Evolutionary conservation across 2,113 vertebrate species (phyloP).

Genomic region (Dendrocopos noguchii): DNA sequence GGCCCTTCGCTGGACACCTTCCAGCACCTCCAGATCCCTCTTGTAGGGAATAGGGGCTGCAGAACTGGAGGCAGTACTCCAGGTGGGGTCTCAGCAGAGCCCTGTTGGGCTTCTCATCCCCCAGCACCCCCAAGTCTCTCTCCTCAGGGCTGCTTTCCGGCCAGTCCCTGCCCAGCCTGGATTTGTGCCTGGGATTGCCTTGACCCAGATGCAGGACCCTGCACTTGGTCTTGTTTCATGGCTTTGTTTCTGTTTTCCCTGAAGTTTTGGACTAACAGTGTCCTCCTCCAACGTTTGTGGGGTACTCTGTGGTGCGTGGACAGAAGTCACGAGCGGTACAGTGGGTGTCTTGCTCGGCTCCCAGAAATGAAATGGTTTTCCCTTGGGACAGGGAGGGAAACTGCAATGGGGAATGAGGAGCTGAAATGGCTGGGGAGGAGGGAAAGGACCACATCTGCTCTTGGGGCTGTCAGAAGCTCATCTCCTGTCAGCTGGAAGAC

Average conservation of each 20-base stretch:
- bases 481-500: rapidly evolving
- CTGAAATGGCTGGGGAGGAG: background rate
- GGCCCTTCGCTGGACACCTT: no score
- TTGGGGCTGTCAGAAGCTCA: background rate
- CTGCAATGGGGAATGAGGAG: rapidly evolving
- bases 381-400: background rate
- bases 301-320: rapidly evolving
- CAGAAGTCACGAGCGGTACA: background rate
- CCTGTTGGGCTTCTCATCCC: no score
- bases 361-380: background rate
- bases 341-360: background rate
- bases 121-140: no score
- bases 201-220: no score
- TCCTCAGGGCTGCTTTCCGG: no score
- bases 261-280: background rate
- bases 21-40: no score
- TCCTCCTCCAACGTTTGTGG: background rate
- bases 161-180: no score
- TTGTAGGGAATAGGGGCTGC: no score
- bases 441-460: background rate
- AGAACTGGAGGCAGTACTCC: no score
- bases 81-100: no score
- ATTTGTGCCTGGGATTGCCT: no score
- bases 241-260: background rate
- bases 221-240: background rate